A percentile compares a stretch with the other conserved stretches of the same genome.
Evolutionary conservation across 2,797 vertebrate genomes (phyloP).

Genomic region (Synanceia verrucosa): DNA sequence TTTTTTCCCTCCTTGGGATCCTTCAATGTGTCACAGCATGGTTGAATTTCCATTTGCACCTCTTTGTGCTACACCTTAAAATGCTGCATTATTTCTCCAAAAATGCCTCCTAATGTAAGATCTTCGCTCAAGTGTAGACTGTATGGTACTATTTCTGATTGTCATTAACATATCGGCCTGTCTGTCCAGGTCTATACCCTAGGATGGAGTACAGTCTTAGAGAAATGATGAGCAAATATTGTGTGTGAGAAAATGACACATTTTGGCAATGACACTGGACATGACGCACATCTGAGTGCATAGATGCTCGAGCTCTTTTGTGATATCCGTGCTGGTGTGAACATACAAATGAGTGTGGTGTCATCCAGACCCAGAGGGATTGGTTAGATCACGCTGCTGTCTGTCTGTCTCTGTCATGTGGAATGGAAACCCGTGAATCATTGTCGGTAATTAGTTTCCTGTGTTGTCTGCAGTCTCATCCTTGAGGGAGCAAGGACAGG

Average conservation of each 20-base stretch:
- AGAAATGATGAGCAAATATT: conserved; percentile 5
- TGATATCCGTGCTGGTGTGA: conserved; percentile 21
- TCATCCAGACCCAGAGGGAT: conserved; percentile 42
- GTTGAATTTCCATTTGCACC: conserved; percentile 22
- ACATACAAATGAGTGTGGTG: conserved; percentile 41
- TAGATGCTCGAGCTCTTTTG: conserved; percentile 6
- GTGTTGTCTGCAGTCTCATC: conserved; percentile 32
- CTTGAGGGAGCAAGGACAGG: conserved; percentile 29
- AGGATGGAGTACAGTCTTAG: not conserved
- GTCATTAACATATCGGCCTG: not conserved
- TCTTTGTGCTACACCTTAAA: conserved; percentile 13
- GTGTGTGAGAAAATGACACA: conserved; percentile 14
- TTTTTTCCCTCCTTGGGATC: not conserved
- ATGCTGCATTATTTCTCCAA: conserved; percentile 11
- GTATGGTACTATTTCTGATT: not conserved
- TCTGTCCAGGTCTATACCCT: not conserved
- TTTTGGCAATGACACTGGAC: conserved; percentile 5
- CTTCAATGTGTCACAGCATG: conserved; percentile 31
- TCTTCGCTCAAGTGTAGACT: not conserved
- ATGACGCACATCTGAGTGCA: conserved; percentile 16
- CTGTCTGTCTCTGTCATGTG: conserved; percentile 26
- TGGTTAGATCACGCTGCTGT: conserved; percentile 47
- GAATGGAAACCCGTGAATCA: conserved; percentile 66
- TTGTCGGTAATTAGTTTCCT: conserved; percentile 51
- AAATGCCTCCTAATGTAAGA: conserved; percentile 16